Conservation (phyloP, 2,888 invertebrate species). For the Carterocephalus palaemon region DNA sequence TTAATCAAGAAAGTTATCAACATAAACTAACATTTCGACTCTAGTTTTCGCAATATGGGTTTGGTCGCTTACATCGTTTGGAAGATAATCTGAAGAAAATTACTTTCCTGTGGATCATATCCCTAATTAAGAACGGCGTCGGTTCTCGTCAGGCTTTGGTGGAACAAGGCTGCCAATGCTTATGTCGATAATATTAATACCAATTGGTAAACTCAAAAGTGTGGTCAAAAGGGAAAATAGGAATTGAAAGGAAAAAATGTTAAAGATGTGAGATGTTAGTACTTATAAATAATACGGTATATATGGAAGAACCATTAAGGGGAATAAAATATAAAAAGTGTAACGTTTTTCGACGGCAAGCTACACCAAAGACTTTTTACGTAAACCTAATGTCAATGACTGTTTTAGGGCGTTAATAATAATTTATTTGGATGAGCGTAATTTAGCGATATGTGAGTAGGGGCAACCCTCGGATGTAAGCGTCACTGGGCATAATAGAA, state of each 20-base stretch:
- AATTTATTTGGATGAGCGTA: too few relatives aligned
- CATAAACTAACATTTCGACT: slow-evolving; percentile 36
- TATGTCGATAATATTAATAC: too few relatives aligned
- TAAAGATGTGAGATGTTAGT: too few relatives aligned
- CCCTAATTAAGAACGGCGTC: slow-evolving; percentile 58
- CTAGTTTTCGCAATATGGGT: slow-evolving; percentile 40
- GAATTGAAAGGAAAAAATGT: not conserved
- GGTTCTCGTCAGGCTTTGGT: slow-evolving; percentile 46
- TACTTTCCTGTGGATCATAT: slow-evolving; percentile 66
- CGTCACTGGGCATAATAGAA: slow-evolving; percentile 50
- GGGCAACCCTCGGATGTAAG: slow-evolving; percentile 26
- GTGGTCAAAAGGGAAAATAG: not conserved
- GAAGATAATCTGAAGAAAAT: slow-evolving; percentile 57
- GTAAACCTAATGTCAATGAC: too few relatives aligned
- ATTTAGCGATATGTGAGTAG: too few relatives aligned
- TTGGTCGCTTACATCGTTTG: slow-evolving; percentile 31
- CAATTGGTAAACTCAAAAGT: too few relatives aligned
- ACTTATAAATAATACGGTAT: too few relatives aligned
- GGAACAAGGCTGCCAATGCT: slow-evolving; percentile 20
- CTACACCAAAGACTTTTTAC: too few relatives aligned
- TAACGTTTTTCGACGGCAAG: too few relatives aligned
- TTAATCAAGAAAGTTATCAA: slow-evolving; percentile 20
- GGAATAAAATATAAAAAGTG: too few relatives aligned
- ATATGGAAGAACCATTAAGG: too few relatives aligned
- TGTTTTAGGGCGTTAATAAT: too few relatives aligned